Conservation (phyloP, 2,113 vertebrate species). For the Panurus biarmicus region DNA sequence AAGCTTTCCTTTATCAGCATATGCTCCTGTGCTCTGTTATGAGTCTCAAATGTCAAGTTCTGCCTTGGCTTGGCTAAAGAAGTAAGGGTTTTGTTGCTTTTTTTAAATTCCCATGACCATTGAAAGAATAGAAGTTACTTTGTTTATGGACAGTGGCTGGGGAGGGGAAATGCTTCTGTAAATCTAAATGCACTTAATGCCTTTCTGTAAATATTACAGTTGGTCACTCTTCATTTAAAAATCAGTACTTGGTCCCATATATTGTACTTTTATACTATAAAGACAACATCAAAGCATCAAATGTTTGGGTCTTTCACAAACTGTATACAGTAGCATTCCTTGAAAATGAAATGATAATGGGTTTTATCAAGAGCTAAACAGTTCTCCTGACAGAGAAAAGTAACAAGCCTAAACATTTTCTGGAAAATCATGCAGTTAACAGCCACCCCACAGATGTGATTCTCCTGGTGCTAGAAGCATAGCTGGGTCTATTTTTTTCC, state of each 20-base stretch:
- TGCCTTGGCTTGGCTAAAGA: slow-evolving; percentile 43
- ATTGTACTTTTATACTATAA: background rate
- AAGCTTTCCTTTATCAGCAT: background rate
- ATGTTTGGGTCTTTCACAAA: background rate
- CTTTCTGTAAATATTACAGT: background rate
- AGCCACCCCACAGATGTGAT: background rate
- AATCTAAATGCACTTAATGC: background rate
- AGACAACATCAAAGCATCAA: background rate
- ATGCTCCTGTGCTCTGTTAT: background rate
- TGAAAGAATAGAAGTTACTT: background rate
- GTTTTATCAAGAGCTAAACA: background rate
- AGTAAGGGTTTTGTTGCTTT: background rate
- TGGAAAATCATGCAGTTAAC: background rate
- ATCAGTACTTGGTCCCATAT: background rate
- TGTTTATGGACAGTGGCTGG: background rate
- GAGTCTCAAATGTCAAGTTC: slow-evolving; percentile 21
- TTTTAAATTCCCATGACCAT: background rate
- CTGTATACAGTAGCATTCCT: background rate
- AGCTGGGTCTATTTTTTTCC: background rate
- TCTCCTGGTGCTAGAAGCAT: background rate
- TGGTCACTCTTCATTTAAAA: background rate
- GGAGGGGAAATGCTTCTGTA: background rate
- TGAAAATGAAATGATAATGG: background rate
- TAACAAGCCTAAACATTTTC: background rate
- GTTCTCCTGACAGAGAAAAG: background rate